phyloP scores from a whole-genome alignment of 2,797 vertebrate genomes.

The Glyptemys insculpta region DNA sequence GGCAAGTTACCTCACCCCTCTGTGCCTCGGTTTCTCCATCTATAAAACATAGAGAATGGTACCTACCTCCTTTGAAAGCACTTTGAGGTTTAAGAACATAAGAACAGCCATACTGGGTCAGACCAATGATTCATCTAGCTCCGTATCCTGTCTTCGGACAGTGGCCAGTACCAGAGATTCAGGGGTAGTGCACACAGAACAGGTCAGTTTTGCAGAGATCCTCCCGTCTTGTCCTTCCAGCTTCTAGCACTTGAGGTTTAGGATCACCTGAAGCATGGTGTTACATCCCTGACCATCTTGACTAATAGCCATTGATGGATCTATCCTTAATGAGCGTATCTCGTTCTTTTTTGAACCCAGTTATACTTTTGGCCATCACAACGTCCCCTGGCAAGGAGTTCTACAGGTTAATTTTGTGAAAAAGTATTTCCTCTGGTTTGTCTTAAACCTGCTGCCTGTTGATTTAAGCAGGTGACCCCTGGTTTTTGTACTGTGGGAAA shows the following conservation, averaged over 20 bases:
- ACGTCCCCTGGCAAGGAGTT: background rate
- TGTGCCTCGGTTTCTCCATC: background rate
- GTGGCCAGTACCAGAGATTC: background rate
- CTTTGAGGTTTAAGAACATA: fast-evolving
- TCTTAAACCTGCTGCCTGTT: background rate
- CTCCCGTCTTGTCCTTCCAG: background rate
- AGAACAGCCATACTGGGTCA: background rate
- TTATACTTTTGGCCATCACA: background rate
- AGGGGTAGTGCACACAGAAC: background rate
- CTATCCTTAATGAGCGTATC: background rate
- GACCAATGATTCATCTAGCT: background rate
- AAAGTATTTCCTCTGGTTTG: background rate
- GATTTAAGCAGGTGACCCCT: background rate
- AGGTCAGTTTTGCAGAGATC: background rate
- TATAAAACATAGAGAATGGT: background rate
- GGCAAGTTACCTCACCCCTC: background rate
- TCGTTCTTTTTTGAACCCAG: background rate
- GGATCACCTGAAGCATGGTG: background rate
- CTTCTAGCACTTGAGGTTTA: background rate
- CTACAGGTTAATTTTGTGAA: background rate
- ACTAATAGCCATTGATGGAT: background rate
- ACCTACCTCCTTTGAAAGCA: background rate
- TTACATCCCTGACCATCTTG: background rate
- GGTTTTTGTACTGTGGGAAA: no score
- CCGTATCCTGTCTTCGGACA: background rate